These are phyloP conservation scores for Porphyrio hochstetteri DNA, from an alignment of 2,113 vertebrate species.

Conservation along the genomic window DNA sequence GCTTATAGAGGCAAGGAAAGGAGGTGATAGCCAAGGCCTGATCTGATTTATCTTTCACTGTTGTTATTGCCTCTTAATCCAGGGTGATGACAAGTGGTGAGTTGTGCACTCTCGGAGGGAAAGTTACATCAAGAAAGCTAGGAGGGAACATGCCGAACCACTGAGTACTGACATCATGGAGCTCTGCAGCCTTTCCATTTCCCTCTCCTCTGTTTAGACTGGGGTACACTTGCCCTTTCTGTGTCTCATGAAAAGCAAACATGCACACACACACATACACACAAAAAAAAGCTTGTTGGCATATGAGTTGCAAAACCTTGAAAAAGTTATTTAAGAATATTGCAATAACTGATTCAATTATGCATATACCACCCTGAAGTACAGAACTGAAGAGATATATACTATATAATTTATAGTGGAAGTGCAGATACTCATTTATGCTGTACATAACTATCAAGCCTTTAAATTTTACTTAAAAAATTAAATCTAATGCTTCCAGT, in stretches of 20 bases:
- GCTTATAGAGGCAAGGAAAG: background rate
- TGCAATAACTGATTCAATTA: background rate
- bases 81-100: background rate
- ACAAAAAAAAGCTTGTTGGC: background rate
- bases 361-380: background rate
- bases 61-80: background rate
- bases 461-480: background rate
- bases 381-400: background rate
- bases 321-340: background rate
- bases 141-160: rapidly evolving
- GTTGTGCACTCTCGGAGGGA: rapidly evolving
- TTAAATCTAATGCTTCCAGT: background rate
- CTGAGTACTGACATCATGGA: rapidly evolving
- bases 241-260: background rate
- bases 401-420: background rate
- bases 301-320: background rate
- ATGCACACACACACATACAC: too few species aligned
- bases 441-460: background rate
- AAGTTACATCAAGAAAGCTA: background rate
- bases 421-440: background rate
- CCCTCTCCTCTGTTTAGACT: background rate
- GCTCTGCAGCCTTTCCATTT: background rate
- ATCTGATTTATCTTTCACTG: background rate
- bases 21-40: background rate
- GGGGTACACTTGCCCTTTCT: background rate